A percentile compares a stretch with the other conserved stretches of the same genome.
phyloP scores from a whole-genome alignment of 2,797 vertebrate species.

The Syncerus caffer region DNA sequence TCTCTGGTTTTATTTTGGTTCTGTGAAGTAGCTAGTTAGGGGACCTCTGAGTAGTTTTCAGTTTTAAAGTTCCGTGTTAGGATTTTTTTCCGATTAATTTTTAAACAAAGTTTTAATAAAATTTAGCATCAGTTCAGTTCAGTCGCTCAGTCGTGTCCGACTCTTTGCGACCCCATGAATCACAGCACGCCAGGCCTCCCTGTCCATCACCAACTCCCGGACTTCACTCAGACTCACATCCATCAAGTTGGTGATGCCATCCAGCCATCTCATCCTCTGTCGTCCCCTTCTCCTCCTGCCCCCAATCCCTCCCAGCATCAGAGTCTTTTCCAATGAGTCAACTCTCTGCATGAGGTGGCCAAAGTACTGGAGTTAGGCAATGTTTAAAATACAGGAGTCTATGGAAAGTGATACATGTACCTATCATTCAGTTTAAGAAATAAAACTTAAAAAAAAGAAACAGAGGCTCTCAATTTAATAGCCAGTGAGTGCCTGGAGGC shows the following conservation, averaged over 20 bases:
- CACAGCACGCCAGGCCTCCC: too few species aligned
- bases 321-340: too few species aligned
- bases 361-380: background rate
- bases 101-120: background rate
- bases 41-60: background rate
- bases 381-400: background rate
- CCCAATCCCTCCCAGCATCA: too few species aligned
- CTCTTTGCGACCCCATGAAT: too few species aligned
- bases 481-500: background rate
- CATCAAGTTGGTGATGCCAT: too few species aligned
- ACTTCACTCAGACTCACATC: too few species aligned
- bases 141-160: too few species aligned
- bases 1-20: background rate
- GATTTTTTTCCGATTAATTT: background rate
- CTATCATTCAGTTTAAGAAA: background rate
- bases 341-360: too few species aligned
- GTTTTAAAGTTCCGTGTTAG: background rate
- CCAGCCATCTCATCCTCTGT: too few species aligned
- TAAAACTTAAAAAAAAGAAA: background rate
- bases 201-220: too few species aligned
- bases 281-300: too few species aligned
- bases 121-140: background rate
- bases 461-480: background rate
- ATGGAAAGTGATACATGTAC: background rate
- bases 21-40: background rate